Evolutionary conservation across 2,113 vertebrate genomes (phyloP), one percentile per base, ranked within the genome.

Genomic region (Brachionichthys hirsutus): DNA sequence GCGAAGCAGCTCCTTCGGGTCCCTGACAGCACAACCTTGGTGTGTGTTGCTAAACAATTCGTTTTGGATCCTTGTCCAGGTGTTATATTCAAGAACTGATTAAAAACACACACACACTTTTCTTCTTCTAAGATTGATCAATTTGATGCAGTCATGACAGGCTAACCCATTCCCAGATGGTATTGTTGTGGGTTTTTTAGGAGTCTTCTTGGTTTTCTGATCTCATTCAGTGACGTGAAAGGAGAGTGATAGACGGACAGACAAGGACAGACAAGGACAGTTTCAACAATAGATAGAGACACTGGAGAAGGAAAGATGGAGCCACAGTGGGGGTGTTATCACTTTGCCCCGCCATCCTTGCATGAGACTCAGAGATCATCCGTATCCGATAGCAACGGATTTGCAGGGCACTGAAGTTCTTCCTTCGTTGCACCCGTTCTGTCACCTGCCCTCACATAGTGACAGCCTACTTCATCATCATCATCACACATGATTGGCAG

Each of bases 331-430:
- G 66, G 69, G 47, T 30, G 82, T 15, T 69, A 73, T 78, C 54
- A 52, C 53, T 74, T 63, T 58, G 63, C 50, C 61, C 50, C 7
- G 15, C 53, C n/a, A 63, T 58, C 77, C 78, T 84, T 77, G 69
- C 62, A 40, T 20, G 46, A 24, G 57, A 19, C 58, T 47, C 36
- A 77, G 65, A 78, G 67, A 78, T 62, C 40, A 67, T 70, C 52
- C 6, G 79, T 88, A 78, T 89, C 86, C 82, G 79, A 65, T 82
- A 67, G 75, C 84, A 88, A 86, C 82, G 57, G 60, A 75, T 62
- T 46, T 60, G 51, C 48, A 49, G 35, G 47, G 44, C 50, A 60
- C 42, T 56, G 56, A 75, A 47, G 84, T 63, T 54, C 62, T 71
- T 69, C 62, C 63, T 72, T 54, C 24, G 48, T 48, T 57, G 51